Evolutionary conservation across 2,888 invertebrate species (phyloP), one percentile per base, ranked within the genome.

Genomic region (Colostygia pectinataria): DNA sequence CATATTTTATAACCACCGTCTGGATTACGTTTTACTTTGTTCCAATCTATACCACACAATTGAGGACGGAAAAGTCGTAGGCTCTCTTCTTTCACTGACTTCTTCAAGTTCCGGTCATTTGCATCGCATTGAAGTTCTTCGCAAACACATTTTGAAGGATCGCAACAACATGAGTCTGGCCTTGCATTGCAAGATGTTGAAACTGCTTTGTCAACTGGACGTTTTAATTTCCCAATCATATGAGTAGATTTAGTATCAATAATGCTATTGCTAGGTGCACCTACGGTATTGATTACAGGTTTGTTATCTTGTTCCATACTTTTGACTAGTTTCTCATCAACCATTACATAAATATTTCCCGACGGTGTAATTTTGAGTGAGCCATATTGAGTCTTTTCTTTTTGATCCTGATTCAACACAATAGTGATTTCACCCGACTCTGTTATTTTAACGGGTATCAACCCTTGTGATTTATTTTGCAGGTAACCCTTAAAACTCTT

Each of bases 361-460:
- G 83, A 81, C 6, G 68, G 49, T 23, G 78, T 73, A 3, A 83
- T 71, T 65, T 77, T 83, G 12, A 86, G 58, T 13, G 71, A 68
- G 24, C 71, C 75, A 51, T 66, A 66, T 32, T 64, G 54, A 12
- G 44, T 58, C 20, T 61, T 64, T 4, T 24, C 40, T 20, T 66
- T 51, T 1, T 49, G 43, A 8, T 68, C 55, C n/a, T 40, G 58
- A 46, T 68, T 68, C 24, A 81, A 55, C 33, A 39, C 42, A 45
- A 83, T 73, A 3, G 52, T 64, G 12, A 81, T 74, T 59, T 79
- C 69, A 2, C 76, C 77, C 5, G 75, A 68, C 1, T 71, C 58
- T 0, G 70, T 66, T 37, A 48, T 66, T 34, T 62, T 74, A 27
- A 81, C 65, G 0, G 80, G 77, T 27, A 77, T 50, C 1, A 62